Percentiles rank a stretch among this genome's conserved stretches.
These are phyloP conservation scores for Prorops nasuta DNA, from an alignment of 1,140 invertebrate species.

Conservation along the genomic window DNA sequence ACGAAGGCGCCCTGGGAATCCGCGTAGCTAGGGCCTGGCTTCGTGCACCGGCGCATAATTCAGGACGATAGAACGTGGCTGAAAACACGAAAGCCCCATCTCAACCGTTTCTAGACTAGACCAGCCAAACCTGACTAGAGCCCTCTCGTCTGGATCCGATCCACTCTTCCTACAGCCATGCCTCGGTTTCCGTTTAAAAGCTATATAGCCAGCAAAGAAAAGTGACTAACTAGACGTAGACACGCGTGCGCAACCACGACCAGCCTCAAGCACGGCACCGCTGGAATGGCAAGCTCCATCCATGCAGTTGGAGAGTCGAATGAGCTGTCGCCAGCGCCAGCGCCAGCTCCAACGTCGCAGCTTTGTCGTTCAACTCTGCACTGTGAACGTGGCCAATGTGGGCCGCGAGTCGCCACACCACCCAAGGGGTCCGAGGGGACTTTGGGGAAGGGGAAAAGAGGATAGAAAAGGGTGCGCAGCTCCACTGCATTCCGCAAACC, in stretches of 20 bases:
- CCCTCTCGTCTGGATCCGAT: not conserved
- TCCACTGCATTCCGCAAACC: constrained; percentile 44
- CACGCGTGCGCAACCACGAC: constrained; percentile 39
- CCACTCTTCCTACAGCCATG: not conserved
- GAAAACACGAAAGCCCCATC: constrained; percentile 40
- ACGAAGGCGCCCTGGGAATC: too few relatives aligned
- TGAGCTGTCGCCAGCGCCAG: too few relatives aligned
- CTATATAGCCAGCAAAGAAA: constrained; percentile 34
- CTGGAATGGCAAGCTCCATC: constrained; percentile 20
- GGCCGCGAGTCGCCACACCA: too few relatives aligned
- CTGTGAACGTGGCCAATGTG: too few relatives aligned
- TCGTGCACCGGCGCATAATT: constrained; percentile 36
- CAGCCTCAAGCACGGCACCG: too few relatives aligned
- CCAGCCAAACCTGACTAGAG: not conserved
- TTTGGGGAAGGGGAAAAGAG: not conserved
- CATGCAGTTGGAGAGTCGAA: constrained; percentile 5
- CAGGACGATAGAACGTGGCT: constrained; percentile 33
- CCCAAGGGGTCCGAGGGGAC: not conserved
- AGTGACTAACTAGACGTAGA: constrained; percentile 46
- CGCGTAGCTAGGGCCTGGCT: too few relatives aligned
- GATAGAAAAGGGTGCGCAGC: constrained; percentile 1
- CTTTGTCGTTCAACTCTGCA: too few relatives aligned
- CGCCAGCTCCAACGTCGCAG: too few relatives aligned
- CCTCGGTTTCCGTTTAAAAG: constrained; percentile 32
- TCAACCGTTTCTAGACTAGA: constrained; percentile 7